phyloP scores from a whole-genome alignment of 2,113 vertebrate genomes.

The Gavia stellata region DNA sequence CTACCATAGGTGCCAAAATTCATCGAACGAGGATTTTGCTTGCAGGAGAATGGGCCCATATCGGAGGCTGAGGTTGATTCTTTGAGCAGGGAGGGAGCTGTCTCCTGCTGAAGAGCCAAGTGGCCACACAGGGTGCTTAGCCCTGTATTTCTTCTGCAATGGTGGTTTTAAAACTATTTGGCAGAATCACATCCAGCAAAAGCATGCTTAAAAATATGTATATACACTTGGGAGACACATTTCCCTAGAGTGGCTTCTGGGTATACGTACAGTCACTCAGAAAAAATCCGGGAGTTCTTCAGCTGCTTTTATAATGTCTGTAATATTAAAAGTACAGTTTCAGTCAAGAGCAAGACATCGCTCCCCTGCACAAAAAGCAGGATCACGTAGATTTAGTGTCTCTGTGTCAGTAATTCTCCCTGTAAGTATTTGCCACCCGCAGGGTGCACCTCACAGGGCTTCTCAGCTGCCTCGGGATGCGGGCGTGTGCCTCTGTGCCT shows the following conservation, averaged over 20 bases:
- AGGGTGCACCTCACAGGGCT: background rate
- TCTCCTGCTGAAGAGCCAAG: background rate
- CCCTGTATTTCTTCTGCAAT: background rate
- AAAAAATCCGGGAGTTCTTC: background rate
- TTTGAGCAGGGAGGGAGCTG: background rate
- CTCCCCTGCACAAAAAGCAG: background rate
- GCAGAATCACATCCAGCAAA: background rate
- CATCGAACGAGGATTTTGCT: background rate
- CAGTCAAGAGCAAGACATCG: background rate
- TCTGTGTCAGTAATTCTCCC: background rate
- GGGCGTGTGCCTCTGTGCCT: background rate
- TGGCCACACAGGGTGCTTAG: background rate
- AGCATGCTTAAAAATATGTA: background rate
- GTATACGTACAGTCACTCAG: background rate
- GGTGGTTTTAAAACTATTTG: background rate
- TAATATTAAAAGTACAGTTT: background rate
- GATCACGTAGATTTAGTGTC: background rate
- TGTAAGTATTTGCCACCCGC: background rate
- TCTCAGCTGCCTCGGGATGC: background rate
- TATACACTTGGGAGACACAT: background rate
- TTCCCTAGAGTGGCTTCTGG: background rate
- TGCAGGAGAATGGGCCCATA: background rate
- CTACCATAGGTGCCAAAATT: background rate
- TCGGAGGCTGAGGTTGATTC: background rate
- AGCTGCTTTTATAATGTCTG: background rate